phyloP scores from a whole-genome alignment of 2,113 vertebrate genomes.

The Etia nguti region DNA sequence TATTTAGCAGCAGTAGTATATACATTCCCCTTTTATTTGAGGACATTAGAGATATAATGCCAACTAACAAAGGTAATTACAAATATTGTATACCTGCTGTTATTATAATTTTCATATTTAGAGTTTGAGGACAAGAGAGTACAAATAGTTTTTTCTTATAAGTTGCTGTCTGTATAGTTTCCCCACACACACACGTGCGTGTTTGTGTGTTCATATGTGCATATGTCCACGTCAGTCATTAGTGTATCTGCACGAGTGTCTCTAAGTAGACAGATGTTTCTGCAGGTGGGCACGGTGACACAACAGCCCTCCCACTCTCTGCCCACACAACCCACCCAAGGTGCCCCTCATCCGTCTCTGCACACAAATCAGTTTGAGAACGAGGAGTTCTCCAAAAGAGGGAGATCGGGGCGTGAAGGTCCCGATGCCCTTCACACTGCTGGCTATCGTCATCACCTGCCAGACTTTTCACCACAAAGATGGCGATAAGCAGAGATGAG shows the following conservation, averaged over 20 bases:
- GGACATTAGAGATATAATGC: background rate
- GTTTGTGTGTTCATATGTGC: background rate
- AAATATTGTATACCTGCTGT: background rate
- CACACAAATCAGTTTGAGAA: slow-evolving; percentile 57
- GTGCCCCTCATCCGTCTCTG: slow-evolving; percentile 59
- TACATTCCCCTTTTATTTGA: background rate
- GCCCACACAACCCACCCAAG: slow-evolving; percentile 47
- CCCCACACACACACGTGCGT: background rate
- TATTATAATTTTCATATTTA: background rate
- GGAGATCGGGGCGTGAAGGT: slow-evolving; percentile 39
- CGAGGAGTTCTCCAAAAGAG: slow-evolving; percentile 32
- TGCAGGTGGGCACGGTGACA: slow-evolving; percentile 69
- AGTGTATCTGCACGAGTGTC: background rate
- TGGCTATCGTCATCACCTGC: slow-evolving; percentile 19
- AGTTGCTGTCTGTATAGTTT: background rate
- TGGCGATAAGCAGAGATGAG: background rate
- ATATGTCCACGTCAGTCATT: slow-evolving; percentile 2
- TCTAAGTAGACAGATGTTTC: slow-evolving; percentile 67
- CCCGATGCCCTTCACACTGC: slow-evolving; percentile 43
- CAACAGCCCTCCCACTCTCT: slow-evolving; percentile 32
- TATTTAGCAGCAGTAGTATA: background rate
- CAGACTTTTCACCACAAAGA: background rate
- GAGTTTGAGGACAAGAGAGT: no score
- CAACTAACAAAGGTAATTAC: background rate
- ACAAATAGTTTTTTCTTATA: no score